phyloP scores from a whole-genome alignment of 1,140 invertebrate genomes.

The Zaprionus vittiger region DNA sequence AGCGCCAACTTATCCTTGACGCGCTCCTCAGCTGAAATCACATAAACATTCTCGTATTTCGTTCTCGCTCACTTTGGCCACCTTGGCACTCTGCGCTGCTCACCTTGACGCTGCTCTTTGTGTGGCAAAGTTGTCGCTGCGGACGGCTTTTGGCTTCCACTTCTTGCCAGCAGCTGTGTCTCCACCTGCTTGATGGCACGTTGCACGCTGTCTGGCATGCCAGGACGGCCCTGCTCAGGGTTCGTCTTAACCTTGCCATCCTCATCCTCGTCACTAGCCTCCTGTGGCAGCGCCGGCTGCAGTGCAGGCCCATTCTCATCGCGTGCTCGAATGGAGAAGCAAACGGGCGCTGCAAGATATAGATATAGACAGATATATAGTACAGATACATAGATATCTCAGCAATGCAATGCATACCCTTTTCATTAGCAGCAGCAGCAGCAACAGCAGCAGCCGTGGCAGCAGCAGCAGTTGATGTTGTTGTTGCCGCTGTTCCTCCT shows the following conservation, averaged over 20 bases:
- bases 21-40: constrained; percentile 86
- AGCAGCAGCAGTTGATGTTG: not conserved
- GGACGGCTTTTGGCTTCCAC: constrained; percentile 39
- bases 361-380: not conserved
- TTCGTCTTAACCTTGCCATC: constrained; percentile 85
- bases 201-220: constrained; percentile 77
- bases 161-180: constrained; percentile 71
- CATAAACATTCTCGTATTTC: not conserved
- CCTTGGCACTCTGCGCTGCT: not conserved
- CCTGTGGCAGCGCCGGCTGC: constrained; percentile 90
- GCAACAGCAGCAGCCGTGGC: not conserved
- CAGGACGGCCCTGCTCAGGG: constrained; percentile 48
- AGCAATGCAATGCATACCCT: constrained; percentile 15
- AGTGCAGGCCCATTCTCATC: constrained; percentile 88
- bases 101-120: constrained; percentile 76
- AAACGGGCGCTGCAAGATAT: constrained; percentile 87
- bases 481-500: constrained; percentile 33
- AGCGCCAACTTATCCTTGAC: constrained; percentile 88
- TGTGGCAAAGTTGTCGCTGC: constrained; percentile 28
- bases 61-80: not conserved
- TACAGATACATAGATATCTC: not conserved
- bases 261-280: constrained; percentile 88
- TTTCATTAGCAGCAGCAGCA: constrained; percentile 11
- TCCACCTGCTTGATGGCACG: constrained; percentile 80
- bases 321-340: constrained; percentile 92